These are phyloP conservation scores for Haliaeetus leucogaster DNA, from an alignment of 2,113 vertebrate species.

Conservation along the genomic window DNA sequence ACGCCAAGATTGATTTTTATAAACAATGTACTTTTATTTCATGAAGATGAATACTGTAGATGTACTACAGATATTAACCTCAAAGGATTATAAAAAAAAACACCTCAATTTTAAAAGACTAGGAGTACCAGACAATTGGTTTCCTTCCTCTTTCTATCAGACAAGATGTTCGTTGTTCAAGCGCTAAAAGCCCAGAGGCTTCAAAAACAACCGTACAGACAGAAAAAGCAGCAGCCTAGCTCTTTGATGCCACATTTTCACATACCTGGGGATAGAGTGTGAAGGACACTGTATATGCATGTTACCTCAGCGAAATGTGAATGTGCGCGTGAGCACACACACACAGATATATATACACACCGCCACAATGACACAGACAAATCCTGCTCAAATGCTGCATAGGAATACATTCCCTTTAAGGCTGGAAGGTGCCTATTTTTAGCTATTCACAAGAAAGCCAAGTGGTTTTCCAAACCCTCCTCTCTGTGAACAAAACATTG, in stretches of 20 bases:
- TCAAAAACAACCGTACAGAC: background rate
- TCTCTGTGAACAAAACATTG: background rate
- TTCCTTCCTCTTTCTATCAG: slow-evolving; percentile 37
- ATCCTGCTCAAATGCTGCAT: slow-evolving; percentile 1
- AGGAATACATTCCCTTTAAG: slow-evolving; percentile 3
- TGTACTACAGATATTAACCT: background rate
- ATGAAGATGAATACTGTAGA: background rate
- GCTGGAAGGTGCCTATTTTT: slow-evolving; percentile 29
- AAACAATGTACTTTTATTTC: background rate
- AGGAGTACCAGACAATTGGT: slow-evolving; percentile 20
- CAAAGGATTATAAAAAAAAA: background rate
- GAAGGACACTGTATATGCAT: background rate
- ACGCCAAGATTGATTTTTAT: accelerated
- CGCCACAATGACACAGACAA: background rate
- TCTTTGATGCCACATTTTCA: background rate
- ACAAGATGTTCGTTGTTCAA: slow-evolving; percentile 7
- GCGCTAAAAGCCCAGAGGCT: background rate
- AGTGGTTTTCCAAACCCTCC: slow-evolving; percentile 9
- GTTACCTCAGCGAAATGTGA: background rate
- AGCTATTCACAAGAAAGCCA: slow-evolving; percentile 18
- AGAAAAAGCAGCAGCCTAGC: background rate
- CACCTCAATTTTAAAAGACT: background rate
- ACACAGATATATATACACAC: background rate
- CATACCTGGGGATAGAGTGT: background rate
- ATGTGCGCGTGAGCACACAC: background rate